A percentile compares a stretch with the other conserved stretches of the same genome.
Evolutionary conservation across 1,140 invertebrate species (phyloP).

Genomic region (Calosoma granatense): DNA sequence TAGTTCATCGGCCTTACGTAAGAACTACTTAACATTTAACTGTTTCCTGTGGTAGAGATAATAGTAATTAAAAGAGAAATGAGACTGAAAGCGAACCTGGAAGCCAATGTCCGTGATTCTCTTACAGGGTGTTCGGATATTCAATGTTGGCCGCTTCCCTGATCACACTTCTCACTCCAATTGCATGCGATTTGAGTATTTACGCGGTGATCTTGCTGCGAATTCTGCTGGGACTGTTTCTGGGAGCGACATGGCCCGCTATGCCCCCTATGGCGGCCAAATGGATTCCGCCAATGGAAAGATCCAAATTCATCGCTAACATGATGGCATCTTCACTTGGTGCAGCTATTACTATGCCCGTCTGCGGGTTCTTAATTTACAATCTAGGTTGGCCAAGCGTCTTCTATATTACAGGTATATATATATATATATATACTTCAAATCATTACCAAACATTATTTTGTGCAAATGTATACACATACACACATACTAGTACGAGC

Average conservation of each 20-base stretch:
- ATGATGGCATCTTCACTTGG: constrained; percentile 81
- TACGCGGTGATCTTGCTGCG: constrained; percentile 50
- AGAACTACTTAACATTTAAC: too few relatives aligned
- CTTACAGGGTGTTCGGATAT: constrained; percentile 61
- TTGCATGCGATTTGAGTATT: constrained; percentile 53
- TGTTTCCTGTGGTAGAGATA: too few relatives aligned
- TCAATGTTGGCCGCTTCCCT: constrained; percentile 74
- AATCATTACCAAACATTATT: too few relatives aligned
- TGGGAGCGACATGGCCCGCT: constrained; percentile 82
- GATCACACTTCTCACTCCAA: constrained; percentile 71
- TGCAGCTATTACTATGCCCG: constrained; percentile 71
- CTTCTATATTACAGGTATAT: constrained; percentile 67
- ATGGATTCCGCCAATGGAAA: constrained; percentile 84
- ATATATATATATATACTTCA: too few relatives aligned
- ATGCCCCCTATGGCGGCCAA: constrained; percentile 81
- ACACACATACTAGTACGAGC: too few relatives aligned
- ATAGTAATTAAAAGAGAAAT: too few relatives aligned
- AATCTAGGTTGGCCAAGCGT: constrained; percentile 74
- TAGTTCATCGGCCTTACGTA: too few relatives aligned
- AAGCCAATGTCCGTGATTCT: too few relatives aligned
- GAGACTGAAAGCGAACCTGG: too few relatives aligned
- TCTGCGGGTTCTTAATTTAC: constrained; percentile 68
- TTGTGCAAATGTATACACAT: too few relatives aligned
- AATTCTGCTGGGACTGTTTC: constrained; percentile 59
- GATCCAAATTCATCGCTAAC: constrained; percentile 76